phyloP scores from a whole-genome alignment of 2,888 invertebrate genomes.

The Agriopis aurantiaria region DNA sequence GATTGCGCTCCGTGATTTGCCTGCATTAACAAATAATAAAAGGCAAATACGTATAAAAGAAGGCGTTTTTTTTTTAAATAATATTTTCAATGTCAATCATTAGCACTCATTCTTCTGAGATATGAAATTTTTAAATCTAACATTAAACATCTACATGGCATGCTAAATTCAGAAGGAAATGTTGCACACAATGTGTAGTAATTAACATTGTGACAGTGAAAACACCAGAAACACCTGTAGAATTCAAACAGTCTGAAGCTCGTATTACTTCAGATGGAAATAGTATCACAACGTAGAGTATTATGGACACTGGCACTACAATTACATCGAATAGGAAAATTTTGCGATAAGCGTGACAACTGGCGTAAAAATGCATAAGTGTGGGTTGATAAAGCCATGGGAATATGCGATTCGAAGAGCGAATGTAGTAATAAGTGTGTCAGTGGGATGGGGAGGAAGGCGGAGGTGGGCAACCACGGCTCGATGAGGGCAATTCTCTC shows the following conservation, averaged over 20 bases:
- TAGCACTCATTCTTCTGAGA: neutral
- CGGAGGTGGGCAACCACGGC: conserved; percentile 85
- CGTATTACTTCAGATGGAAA: conserved; percentile 58
- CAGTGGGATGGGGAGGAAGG: conserved; percentile 67
- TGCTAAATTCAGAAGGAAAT: conserved; percentile 23
- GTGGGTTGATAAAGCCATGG: conserved; percentile 69
- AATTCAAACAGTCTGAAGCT: conserved; percentile 53
- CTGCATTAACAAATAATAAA: neutral
- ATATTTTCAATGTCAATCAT: neutral
- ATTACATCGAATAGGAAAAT: conserved; percentile 71
- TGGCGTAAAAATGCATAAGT: conserved; percentile 68
- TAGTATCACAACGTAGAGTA: conserved; percentile 48
- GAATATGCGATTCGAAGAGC: conserved; percentile 70
- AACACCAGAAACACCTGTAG: conserved; percentile 35
- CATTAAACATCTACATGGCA: conserved; percentile 22
- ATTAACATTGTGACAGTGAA: conserved; percentile 29
- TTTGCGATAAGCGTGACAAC: conserved; percentile 73
- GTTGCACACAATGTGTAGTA: conserved; percentile 31
- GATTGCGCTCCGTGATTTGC: neutral
- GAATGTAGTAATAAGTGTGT: conserved; percentile 63
- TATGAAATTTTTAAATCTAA: conserved; percentile 13
- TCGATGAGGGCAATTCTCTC: conserved; percentile 75
- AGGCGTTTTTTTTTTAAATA: neutral
- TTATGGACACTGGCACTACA: conserved; percentile 68
- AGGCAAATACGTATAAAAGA: no score